Evolutionary conservation across 2,888 invertebrate species (phyloP), one percentile per base, ranked within the genome.

Genomic region (Stenurella melanura): DNA sequence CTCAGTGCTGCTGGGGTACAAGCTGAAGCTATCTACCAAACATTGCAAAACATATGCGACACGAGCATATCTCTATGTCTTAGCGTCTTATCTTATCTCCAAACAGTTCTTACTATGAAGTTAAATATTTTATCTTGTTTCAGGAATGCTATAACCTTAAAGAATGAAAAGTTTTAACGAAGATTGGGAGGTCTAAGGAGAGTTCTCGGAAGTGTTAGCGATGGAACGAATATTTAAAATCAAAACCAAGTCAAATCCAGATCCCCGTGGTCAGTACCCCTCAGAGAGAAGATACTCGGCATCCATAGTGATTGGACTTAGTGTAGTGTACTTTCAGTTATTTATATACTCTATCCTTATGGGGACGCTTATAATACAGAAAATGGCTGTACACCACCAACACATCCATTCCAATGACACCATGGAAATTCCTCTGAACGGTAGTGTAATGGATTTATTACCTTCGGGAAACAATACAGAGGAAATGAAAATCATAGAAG

Each of bases 181-280:
- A 30, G 1, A 1, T 2, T 9, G 21, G 12, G 54, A 12, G 19
- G 10, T n/a, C 17, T 63, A 34, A 66, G 18, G 19, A 17, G 10
- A 38, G 12, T 30, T 64, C 3, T n/a, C 11, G 12, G 18, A 15
- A 10, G n/a, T 12, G 12, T 15, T 15, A 17, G 72, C 54, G 76
- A 93, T 93, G 93, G 93, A 94, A 90, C 93, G 93, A 88, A 92
- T 93, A 18, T 93, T 93, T 85, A 93, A 93, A 81, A 92, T 94
- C 77, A 93, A 92, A 90, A 93, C 93, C 85, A 92, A 92, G 87
- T 92, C 93, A 10, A 92, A 92, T 86, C 92, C 92, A 1, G 91
- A 92, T 82, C 91, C 92, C 0, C 90, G 92, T 76, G 89, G 90
- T n/a, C 85, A 92, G 50, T 93, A 93, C 82, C 94, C 94, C 0